Percentiles rank a stretch among this genome's conserved stretches.
phyloP scores from a whole-genome alignment of 1,140 invertebrate genomes.

The Ectropis grisescens region DNA sequence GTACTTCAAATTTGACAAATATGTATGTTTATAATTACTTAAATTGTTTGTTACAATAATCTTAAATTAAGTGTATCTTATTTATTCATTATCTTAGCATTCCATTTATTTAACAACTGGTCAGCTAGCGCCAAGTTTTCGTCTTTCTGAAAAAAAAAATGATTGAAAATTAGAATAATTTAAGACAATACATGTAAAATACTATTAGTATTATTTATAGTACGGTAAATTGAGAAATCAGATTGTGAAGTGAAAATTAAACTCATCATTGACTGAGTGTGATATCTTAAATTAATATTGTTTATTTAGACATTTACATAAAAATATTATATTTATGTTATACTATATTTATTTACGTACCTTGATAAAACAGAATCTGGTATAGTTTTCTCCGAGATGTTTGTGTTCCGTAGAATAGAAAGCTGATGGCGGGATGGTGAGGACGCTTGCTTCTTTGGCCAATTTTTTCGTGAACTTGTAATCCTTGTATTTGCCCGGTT shows the following conservation, averaged over 20 bases:
- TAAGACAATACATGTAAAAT: slow-evolving; percentile 1
- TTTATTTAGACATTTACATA: too few relatives aligned
- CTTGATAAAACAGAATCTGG: slow-evolving; percentile 96
- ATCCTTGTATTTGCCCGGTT: slow-evolving; percentile 83
- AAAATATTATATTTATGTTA: too few relatives aligned
- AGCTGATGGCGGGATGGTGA: slow-evolving; percentile 95
- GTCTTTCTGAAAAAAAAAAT: slow-evolving; percentile 74
- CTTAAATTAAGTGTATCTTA: too few relatives aligned
- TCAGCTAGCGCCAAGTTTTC: slow-evolving; percentile 72
- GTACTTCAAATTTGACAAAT: too few relatives aligned
- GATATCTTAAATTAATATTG: too few relatives aligned
- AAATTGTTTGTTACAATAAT: too few relatives aligned
- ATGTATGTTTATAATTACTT: too few relatives aligned
- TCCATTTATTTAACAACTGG: slow-evolving; percentile 49
- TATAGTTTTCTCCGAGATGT: slow-evolving; percentile 86
- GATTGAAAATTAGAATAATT: neutral
- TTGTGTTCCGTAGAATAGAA: slow-evolving; percentile 92
- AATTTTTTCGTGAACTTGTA: slow-evolving; percentile 97
- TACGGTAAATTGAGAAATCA: too few relatives aligned
- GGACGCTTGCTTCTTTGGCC: slow-evolving; percentile 91
- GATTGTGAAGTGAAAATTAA: too few relatives aligned
- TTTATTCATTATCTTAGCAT: slow-evolving; percentile 37
- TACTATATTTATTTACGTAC: too few relatives aligned
- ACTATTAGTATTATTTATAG: too few relatives aligned
- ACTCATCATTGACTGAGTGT: too few relatives aligned